Percentiles rank a stretch among this genome's conserved stretches.
phyloP scores from a whole-genome alignment of 2,888 invertebrate species.

The Dusona sp. region DNA sequence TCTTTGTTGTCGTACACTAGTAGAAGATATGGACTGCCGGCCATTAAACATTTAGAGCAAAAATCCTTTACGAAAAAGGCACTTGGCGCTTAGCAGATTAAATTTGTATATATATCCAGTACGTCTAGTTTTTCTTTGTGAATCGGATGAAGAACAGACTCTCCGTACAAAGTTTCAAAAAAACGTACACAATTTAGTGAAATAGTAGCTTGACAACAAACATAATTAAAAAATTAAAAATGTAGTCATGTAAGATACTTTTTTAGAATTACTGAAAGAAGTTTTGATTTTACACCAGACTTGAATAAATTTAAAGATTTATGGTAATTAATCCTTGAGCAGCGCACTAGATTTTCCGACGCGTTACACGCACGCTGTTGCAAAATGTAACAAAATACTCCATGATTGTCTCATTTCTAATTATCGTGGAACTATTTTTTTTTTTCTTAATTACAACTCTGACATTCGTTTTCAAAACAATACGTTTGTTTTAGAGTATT shows the following conservation, averaged over 20 bases:
- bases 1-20: slow-evolving; percentile 30
- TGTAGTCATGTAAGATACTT: background rate
- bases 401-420: too few species aligned
- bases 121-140: background rate
- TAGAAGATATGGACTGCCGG: slow-evolving; percentile 53
- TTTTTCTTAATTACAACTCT: too few species aligned
- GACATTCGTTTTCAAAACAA: too few species aligned
- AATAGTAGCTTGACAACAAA: background rate
- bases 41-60: slow-evolving; percentile 80
- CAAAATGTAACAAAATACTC: too few species aligned
- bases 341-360: too few species aligned
- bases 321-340: too few species aligned
- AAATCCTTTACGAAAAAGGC: slow-evolving; percentile 66
- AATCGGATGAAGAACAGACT: background rate
- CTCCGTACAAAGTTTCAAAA: background rate
- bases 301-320: too few species aligned
- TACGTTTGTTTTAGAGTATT: too few species aligned
- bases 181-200: background rate
- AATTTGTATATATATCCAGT: slow-evolving; percentile 7
- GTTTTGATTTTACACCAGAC: too few species aligned
- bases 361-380: too few species aligned
- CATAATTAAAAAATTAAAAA: background rate
- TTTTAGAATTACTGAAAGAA: too few species aligned
- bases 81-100: slow-evolving; percentile 44
- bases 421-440: too few species aligned